These are phyloP conservation scores for Otis tarda DNA, from an alignment of 2,113 vertebrate genomes.

Conservation along the genomic window DNA sequence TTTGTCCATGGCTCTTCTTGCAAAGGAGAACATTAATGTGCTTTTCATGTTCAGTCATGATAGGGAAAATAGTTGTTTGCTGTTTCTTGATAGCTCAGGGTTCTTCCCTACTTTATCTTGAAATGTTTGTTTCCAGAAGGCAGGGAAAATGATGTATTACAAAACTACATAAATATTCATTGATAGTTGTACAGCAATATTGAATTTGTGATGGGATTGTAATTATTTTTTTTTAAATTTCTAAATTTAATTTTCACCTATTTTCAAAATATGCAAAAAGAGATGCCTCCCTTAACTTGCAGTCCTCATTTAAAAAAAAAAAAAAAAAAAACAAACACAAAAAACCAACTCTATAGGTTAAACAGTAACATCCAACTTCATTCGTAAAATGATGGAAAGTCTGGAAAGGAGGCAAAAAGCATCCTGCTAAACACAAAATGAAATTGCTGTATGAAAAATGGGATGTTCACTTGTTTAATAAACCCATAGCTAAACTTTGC, in stretches of 20 bases:
- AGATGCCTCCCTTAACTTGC: neutral
- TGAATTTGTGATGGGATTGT: neutral
- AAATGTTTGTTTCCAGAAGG: neutral
- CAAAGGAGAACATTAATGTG: neutral
- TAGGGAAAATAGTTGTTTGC: neutral
- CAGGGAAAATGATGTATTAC: accelerated
- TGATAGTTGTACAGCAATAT: neutral
- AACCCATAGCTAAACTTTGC: neutral
- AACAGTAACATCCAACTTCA: neutral
- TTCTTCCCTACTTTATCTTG: neutral
- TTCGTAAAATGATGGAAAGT: neutral
- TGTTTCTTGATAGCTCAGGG: neutral
- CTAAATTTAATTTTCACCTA: neutral
- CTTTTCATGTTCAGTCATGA: neutral
- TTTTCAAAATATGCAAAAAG: neutral
- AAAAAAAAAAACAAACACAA: too few species aligned
- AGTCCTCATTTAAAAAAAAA: neutral
- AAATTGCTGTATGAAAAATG: neutral
- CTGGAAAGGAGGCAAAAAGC: neutral
- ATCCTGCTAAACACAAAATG: neutral
- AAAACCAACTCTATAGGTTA: neutral
- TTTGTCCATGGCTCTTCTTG: neutral
- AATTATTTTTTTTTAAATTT: neutral
- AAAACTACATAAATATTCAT: neutral
- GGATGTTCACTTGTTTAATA: neutral